A percentile compares a stretch with the other conserved stretches of the same genome.
These are phyloP conservation scores for Pleuronectes platessa DNA, from an alignment of 2,113 vertebrate species.

Conservation along the genomic window DNA sequence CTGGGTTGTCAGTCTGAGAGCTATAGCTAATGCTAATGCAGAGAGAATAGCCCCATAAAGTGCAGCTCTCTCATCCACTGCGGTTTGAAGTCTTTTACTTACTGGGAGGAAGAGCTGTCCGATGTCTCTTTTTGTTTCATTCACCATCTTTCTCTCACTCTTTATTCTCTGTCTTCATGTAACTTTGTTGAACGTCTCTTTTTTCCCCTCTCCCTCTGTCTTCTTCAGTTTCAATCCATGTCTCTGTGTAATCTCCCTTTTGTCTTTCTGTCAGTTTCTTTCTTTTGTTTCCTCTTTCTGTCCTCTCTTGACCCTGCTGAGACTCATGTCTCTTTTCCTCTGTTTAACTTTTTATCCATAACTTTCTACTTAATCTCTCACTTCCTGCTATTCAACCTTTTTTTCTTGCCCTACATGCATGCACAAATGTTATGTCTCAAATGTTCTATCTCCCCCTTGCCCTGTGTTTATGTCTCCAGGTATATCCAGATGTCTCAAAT, in stretches of 20 bases:
- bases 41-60: conserved; percentile 74
- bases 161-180: conserved; percentile 61
- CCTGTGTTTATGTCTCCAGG: not conserved
- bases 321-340: conserved; percentile 18
- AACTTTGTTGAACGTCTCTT: conserved; percentile 68
- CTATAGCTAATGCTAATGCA: conserved; percentile 81
- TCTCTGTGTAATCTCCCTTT: conserved; percentile 65
- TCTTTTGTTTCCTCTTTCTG: conserved; percentile 53
- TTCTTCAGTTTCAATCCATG: conserved; percentile 62
- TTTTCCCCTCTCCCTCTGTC: conserved; percentile 36
- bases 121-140: conserved; percentile 69
- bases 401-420: not conserved
- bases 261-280: conserved; percentile 61
- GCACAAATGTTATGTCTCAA: not conserved
- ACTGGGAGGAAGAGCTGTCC: conserved; percentile 61
- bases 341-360: conserved; percentile 28
- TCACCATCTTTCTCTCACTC: conserved; percentile 59
- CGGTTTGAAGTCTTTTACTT: conserved; percentile 74
- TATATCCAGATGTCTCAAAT: not conserved
- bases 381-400: not conserved
- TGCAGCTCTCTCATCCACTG: conserved; percentile 66
- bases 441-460: not conserved
- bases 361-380: conserved; percentile 15
- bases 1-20: conserved; percentile 74
- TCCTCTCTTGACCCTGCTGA: conserved; percentile 53